Evolutionary conservation across 2,888 invertebrate genomes (phyloP), one percentile per base, ranked within the genome.

Genomic region (Nebria salina): DNA sequence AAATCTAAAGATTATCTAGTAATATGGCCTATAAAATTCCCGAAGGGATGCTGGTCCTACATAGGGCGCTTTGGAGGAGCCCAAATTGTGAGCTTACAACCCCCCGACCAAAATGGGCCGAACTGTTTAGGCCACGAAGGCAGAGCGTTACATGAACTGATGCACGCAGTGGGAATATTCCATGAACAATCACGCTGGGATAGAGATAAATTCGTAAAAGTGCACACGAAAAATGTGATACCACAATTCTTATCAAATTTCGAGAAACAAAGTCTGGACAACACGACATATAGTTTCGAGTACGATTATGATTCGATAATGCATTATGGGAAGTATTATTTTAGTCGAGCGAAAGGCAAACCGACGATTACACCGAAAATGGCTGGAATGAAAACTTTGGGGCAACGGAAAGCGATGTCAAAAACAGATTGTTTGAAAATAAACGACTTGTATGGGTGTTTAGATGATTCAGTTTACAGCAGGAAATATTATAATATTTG

Each of bases 151-250:
- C 96, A 96, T 87, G 95, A 96, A 87, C 87, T 95, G 64, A 93
- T 95, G 92, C 96, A 95, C 85, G 93, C 94, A 0, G 89, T 95
- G n/a, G 95, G 96, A 8, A 93, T 95, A 82, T 95, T 95, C 88
- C 95, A 96, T 86, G 95, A 96, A 86, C 95, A 96, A 85, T 94
- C 93, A 0, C 89, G 95, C 82, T 92, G 93, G 72, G 95, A 95
- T 88, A 89, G 95, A 81, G 94, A 94, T 85, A 89, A 91, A 81
- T 93, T 90, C 86, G 93, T 96, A 1, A 93, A 92, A 85, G 92
- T 95, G 68, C 92, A 93, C 84, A 90, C 90, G 84, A 93, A 93
- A 7, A 95, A 95, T 86, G 92, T 94, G 73, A 89, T 93, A 82
- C 91, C 91, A 85, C 90, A 90, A 81, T 93, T 91, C 85, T 88